Percentiles rank a stretch among this genome's conserved stretches.
These are phyloP conservation scores for Leptonema lineaticorne DNA, from an alignment of 1,140 invertebrate species.

Conservation along the genomic window DNA sequence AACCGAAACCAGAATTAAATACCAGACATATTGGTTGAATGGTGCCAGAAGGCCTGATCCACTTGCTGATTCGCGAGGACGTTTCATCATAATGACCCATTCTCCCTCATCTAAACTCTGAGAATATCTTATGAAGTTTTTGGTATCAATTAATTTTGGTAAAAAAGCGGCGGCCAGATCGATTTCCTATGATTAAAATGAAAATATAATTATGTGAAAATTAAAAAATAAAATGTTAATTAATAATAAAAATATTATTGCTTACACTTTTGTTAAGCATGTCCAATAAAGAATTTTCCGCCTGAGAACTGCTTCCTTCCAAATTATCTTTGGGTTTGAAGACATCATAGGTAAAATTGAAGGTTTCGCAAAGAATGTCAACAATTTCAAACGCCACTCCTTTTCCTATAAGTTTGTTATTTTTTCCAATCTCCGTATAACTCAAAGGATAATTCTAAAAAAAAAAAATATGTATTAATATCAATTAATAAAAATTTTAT, in stretches of 20 bases:
- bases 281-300: conserved; percentile 61
- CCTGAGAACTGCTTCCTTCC: conserved; percentile 51
- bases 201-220: background rate
- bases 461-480: background rate
- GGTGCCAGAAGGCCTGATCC: conserved; percentile 80
- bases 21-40: conserved; percentile 76
- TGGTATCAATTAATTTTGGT: conserved; percentile 64
- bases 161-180: conserved; percentile 77
- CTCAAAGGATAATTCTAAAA: conserved; percentile 63
- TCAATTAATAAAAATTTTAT: background rate
- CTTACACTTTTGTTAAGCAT: conserved; percentile 61
- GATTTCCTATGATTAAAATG: conserved; percentile 58
- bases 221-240: background rate
- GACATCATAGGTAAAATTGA: conserved; percentile 72
- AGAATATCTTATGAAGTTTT: conserved; percentile 63
- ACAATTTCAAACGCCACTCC: conserved; percentile 75
- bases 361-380: conserved; percentile 65
- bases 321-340: conserved; percentile 60
- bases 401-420: conserved; percentile 59
- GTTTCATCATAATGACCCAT: conserved; percentile 75
- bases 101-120: conserved; percentile 68
- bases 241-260: background rate
- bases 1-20: conserved; percentile 69
- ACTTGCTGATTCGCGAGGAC: conserved; percentile 76
- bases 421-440: conserved; percentile 52